Conservation (phyloP, 2,113 vertebrate species). For the Melanotaenia duboulayi region DNA sequence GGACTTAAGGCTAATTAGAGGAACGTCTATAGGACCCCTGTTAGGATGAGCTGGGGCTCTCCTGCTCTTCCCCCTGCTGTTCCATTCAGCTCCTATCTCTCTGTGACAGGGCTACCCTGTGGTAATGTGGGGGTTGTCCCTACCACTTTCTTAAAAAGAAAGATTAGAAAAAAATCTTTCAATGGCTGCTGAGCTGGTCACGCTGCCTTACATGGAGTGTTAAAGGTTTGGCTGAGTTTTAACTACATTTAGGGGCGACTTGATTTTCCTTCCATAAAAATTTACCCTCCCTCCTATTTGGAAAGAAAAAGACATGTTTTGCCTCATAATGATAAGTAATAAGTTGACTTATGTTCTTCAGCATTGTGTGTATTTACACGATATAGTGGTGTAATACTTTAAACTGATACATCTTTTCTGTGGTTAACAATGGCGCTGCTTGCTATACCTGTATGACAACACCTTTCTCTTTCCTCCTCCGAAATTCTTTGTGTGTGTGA, state of each 20-base stretch:
- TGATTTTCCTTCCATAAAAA: conserved; percentile 49
- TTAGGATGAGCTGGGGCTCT: conserved; percentile 29
- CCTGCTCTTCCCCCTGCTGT: conserved; percentile 66
- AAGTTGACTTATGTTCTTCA: background rate
- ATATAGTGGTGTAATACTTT: background rate
- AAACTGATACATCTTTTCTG: background rate
- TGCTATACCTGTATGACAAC: conserved; percentile 4
- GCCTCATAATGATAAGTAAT: conserved; percentile 7
- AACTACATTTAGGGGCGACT: conserved; percentile 39
- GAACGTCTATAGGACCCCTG: conserved; percentile 43
- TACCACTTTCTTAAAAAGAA: conserved; percentile 51
- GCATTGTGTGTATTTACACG: conserved; percentile 9
- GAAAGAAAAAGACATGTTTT: conserved; percentile 17
- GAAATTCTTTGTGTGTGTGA: conserved; percentile 39
- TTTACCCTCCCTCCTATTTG: conserved; percentile 15
- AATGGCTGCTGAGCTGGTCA: conserved; percentile 67
- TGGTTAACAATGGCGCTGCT: conserved; percentile 12
- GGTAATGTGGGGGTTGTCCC: conserved; percentile 63
- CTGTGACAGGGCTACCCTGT: conserved; percentile 60
- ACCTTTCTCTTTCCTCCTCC: conserved; percentile 35
- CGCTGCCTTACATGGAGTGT: conserved; percentile 50
- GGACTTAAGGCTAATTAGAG: conserved; percentile 71
- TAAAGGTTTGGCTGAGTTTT: conserved; percentile 33
- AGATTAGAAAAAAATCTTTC: conserved; percentile 72
- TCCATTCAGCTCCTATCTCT: conserved; percentile 60